Conservation (phyloP, 1,140 invertebrate species). For the Charaxes varanes region DNA sequence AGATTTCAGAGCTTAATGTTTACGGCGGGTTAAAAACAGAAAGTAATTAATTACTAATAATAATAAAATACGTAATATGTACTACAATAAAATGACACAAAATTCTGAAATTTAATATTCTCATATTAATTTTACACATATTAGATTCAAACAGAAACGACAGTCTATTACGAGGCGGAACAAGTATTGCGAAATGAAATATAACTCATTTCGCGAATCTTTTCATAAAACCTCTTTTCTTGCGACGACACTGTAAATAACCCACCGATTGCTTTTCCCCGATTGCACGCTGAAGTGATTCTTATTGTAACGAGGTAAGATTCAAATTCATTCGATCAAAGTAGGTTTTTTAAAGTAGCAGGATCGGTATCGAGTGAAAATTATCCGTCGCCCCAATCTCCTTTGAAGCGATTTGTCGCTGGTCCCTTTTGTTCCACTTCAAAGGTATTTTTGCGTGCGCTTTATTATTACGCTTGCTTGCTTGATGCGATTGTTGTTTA, state of each 20-base stretch:
- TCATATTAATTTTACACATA: conserved; percentile 19
- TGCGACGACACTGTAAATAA: conserved; percentile 54
- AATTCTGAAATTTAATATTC: conserved; percentile 26
- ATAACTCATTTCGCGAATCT: conserved; percentile 57
- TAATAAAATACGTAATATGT: too few species aligned
- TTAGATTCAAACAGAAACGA: conserved; percentile 30
- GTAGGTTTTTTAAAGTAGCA: conserved; percentile 41
- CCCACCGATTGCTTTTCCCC: conserved; percentile 25
- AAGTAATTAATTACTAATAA: too few species aligned
- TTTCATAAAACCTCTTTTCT: conserved; percentile 57
- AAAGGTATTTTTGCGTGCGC: conserved; percentile 49
- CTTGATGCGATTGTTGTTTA: conserved; percentile 31
- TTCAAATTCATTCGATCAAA: conserved; percentile 16
- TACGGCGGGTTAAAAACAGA: too few species aligned
- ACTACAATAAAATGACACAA: neutral
- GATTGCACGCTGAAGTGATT: conserved; percentile 4
- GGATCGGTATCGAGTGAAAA: conserved; percentile 59
- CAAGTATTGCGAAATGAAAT: conserved; percentile 55
- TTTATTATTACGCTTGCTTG: conserved; percentile 58
- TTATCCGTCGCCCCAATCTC: conserved; percentile 52
- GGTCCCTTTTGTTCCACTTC: conserved; percentile 56
- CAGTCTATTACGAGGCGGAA: conserved; percentile 34
- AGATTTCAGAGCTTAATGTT: too few species aligned
- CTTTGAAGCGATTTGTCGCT: conserved; percentile 60
- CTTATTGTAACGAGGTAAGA: conserved; percentile 6